Evolutionary conservation across 2,888 invertebrate species (phyloP).

Genomic region (Cheilosia variabilis): DNA sequence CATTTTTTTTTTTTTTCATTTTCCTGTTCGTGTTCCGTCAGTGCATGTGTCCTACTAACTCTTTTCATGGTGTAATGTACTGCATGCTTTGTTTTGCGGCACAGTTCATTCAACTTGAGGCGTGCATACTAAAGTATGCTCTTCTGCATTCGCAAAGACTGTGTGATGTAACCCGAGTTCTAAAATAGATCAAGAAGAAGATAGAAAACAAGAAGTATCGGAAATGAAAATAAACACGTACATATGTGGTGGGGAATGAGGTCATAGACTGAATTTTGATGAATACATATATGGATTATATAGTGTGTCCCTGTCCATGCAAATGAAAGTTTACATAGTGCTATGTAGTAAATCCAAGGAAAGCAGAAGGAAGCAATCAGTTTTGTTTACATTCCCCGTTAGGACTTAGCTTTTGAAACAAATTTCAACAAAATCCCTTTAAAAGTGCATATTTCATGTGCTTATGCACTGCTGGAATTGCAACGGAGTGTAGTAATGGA

Average conservation of each 20-base stretch:
- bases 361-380: slow-evolving; percentile 65
- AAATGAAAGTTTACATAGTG: slow-evolving; percentile 39
- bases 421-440: slow-evolving; percentile 19
- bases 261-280: slow-evolving; percentile 65
- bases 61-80: slow-evolving; percentile 65
- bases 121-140: slow-evolving; percentile 43
- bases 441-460: slow-evolving; percentile 31
- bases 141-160: slow-evolving; percentile 73
- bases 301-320: slow-evolving; percentile 48
- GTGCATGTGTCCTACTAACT: slow-evolving; percentile 72
- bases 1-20: slow-evolving; percentile 3
- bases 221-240: slow-evolving; percentile 72
- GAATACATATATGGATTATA: slow-evolving; percentile 8
- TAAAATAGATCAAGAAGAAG: slow-evolving; percentile 73
- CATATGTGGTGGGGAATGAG: slow-evolving; percentile 60
- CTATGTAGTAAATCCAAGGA: slow-evolving; percentile 45
- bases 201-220: slow-evolving; percentile 47
- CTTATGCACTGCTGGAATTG: slow-evolving; percentile 5
- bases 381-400: slow-evolving; percentile 55
- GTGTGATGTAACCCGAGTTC: slow-evolving; percentile 68
- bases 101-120: slow-evolving; percentile 69
- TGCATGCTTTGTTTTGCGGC: slow-evolving; percentile 67
- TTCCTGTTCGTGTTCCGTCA: slow-evolving; percentile 43
- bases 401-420: slow-evolving; percentile 20
- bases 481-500: slow-evolving; percentile 4